phyloP scores from a whole-genome alignment of 1,140 invertebrate genomes.

The Streblospio benedicti region DNA sequence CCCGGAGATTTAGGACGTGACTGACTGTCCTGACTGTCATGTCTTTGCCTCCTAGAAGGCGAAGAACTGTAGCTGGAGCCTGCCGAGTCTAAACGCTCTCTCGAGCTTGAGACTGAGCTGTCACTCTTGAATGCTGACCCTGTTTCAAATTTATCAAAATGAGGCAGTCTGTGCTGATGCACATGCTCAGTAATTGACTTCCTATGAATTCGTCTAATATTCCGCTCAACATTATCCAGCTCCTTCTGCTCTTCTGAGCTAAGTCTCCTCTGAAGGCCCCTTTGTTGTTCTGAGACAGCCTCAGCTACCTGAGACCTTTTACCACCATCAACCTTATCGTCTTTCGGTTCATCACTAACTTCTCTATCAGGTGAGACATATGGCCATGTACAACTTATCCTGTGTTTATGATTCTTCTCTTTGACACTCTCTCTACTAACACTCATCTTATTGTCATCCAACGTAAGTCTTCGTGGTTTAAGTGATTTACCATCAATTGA shows the following conservation, averaged over 20 bases:
- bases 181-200: neutral
- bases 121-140: neutral
- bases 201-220: neutral
- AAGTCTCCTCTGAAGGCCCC: neutral
- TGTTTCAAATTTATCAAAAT: slow-evolving; percentile 3
- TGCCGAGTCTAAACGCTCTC: neutral
- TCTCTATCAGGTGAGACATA: neutral
- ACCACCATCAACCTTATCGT: neutral
- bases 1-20: slow-evolving; percentile 28
- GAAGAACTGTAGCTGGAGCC: slow-evolving; percentile 7
- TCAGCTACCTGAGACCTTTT: neutral
- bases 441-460: too few species aligned
- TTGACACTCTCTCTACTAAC: too few species aligned
- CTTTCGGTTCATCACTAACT: neutral
- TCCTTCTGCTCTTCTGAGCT: neutral
- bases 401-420: neutral
- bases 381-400: neutral
- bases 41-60: slow-evolving; percentile 13
- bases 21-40: slow-evolving; percentile 30
- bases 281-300: neutral
- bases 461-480: too few species aligned
- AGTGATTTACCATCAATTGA: too few species aligned
- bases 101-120: neutral
- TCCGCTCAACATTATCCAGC: neutral
- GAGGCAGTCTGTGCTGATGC: neutral